Base-by-base conservation (phyloP, 2,113 vertebrate species). In the Oostethus manadensis region DNA sequence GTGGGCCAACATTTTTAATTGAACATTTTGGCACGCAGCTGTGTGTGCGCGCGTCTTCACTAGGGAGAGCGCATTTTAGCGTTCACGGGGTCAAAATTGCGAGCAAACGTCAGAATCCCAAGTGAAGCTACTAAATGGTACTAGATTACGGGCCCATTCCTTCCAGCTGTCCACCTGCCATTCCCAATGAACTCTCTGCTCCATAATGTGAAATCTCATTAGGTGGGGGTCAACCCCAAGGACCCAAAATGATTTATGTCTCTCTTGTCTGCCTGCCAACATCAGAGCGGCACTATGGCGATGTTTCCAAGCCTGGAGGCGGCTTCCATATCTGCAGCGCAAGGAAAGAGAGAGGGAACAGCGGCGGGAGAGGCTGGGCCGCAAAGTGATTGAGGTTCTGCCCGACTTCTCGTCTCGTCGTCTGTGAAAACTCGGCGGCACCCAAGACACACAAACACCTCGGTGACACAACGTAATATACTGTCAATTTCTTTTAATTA, bases 311-410 rank as follows among this genome's bases (percentile, higher is more conserved):
- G 82, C 82, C 17, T 99, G 96, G 96, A 88, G 60, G 77, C 74
- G 67, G 51, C 89, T 92, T 66, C 91, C 88, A 0, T 40, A 70
- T 48, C 50, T 89, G 65, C 84, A 88, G 86, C 86, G 83, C 56
- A 87, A 88, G 23, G 93, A 96, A 73, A 89, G 83, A 42, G 70
- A 82, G 66, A 91, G 85, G 71, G 92, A 97, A 48, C 78, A 78
- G 64, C 88, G 93, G 33, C 84, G 92, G 70, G 81, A 91, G 35
- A 83, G 82, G 57, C 88, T 99, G 23, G 88, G 89, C 1, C 89
- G 85, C 49, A 96, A 73, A 78, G 95, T 98, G 20, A 75, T 91
- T 0, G 91, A 94, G 83, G 91, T 98, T 70, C 90, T 99, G 14
- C 93, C 94, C 0, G 90, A 95, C 71, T 99, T 96, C 75, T 70